phyloP scores from a whole-genome alignment of 2,797 vertebrate species.

The Amphiprion clarkii region DNA sequence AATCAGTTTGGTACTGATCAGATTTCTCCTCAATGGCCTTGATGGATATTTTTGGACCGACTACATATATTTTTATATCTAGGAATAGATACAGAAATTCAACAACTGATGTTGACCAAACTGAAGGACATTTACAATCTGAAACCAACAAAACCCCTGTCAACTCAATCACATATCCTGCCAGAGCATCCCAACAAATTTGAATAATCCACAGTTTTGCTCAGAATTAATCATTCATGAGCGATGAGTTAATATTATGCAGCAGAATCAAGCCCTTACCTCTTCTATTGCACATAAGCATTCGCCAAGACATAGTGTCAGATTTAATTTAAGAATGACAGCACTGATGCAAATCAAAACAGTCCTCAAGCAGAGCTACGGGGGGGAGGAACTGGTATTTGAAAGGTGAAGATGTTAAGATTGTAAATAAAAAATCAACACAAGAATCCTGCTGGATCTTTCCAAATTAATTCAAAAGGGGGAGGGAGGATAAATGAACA shows the following conservation, averaged over 20 bases:
- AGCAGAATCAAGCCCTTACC: conserved; percentile 44
- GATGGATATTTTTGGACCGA: background rate
- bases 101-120: background rate
- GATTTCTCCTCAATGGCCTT: too few relatives aligned
- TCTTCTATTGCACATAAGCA: conserved; percentile 25
- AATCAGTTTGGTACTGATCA: too few relatives aligned
- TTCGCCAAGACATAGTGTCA: conserved; percentile 42
- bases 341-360: conserved; percentile 45
- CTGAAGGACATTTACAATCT: background rate
- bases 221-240: conserved; percentile 57
- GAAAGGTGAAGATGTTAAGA: conserved; percentile 38
- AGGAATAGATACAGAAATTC: background rate
- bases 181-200: conserved; percentile 43
- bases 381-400: conserved; percentile 12
- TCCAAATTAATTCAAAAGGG: conserved; percentile 30
- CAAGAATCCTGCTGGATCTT: conserved; percentile 22
- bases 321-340: conserved; percentile 50
- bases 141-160: conserved; percentile 25
- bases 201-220: conserved; percentile 62
- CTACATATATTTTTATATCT: background rate
- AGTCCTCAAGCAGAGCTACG: conserved; percentile 27
- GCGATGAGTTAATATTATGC: conserved; percentile 51
- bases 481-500: conserved; percentile 28
- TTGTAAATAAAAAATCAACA: conserved; percentile 27
- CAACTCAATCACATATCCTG: conserved; percentile 18